phyloP scores from a whole-genome alignment of 1,140 invertebrate species.

The Zeugodacus cucurbitae region DNA sequence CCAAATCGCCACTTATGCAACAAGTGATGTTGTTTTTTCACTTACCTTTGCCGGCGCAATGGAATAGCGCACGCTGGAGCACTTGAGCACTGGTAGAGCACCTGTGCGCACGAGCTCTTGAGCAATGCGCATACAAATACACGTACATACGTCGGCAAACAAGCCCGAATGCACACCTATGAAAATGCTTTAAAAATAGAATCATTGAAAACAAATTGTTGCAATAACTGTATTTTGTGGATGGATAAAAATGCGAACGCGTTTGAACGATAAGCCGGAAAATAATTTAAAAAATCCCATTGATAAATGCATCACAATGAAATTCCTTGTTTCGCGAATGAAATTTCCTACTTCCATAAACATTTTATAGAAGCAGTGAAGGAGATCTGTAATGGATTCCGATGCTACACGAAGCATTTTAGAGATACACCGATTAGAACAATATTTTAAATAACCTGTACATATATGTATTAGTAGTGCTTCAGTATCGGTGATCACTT shows the following conservation, averaged over 20 bases:
- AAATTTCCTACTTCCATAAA: no score
- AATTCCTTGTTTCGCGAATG: no score
- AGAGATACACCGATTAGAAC: no score
- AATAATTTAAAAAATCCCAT: background rate
- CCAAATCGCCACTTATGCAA: background rate
- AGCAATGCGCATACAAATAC: background rate
- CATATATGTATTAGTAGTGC: no score
- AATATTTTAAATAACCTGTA: no score
- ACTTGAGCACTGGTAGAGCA: background rate
- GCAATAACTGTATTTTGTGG: background rate
- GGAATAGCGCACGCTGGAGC: background rate
- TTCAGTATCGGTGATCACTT: no score
- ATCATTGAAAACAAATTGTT: background rate
- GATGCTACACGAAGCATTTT: no score
- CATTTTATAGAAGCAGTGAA: no score
- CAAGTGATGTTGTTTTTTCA: background rate
- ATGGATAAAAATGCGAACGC: background rate
- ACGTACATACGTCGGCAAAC: background rate
- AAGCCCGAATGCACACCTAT: background rate
- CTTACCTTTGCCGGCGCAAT: background rate
- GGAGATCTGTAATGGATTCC: no score
- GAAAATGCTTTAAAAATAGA: background rate
- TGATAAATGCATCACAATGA: no score
- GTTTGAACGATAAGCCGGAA: background rate
- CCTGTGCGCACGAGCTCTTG: slow-evolving; percentile 8